Conservation (phyloP, 1,140 invertebrate species). For the Augochlora pura region DNA sequence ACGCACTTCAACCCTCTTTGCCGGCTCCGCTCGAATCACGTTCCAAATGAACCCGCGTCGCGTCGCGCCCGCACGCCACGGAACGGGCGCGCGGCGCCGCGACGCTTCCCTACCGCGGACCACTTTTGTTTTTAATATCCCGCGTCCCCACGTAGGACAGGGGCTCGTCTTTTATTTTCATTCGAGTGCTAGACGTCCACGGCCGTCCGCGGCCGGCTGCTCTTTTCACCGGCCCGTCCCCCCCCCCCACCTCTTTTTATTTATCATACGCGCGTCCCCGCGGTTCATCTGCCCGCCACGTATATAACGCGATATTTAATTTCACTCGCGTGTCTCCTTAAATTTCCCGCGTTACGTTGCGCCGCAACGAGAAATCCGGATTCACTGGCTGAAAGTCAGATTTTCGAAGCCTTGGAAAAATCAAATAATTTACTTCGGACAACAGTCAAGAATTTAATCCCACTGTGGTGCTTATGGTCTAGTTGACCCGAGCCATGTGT, state of each 20-base stretch:
- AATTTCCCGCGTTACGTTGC: not conserved
- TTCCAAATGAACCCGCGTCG: conserved; percentile 43
- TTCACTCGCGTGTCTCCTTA: conserved; percentile 4
- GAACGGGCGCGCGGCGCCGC: not conserved
- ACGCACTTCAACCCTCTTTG: conserved; percentile 35
- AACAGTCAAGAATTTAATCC: too few relatives aligned
- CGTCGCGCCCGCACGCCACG: too few relatives aligned
- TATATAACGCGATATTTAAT: conserved; percentile 48
- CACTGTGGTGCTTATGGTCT: too few relatives aligned
- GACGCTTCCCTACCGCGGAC: not conserved
- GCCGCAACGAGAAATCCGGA: not conserved
- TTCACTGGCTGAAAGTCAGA: too few relatives aligned
- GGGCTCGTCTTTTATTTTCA: conserved; percentile 42
- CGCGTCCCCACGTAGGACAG: conserved; percentile 28
- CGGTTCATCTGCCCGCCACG: conserved; percentile 5
- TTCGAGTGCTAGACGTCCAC: conserved; percentile 21
- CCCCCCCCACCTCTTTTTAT: too few relatives aligned
- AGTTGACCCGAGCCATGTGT: too few relatives aligned
- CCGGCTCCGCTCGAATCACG: conserved; percentile 10
- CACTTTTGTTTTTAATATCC: conserved; percentile 58
- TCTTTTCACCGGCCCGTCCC: not conserved
- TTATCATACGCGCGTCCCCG: conserved; percentile 9
- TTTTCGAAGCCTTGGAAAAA: too few relatives aligned
- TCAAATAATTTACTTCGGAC: too few relatives aligned
- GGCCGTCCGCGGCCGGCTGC: not conserved